phyloP scores from a whole-genome alignment of 2,797 vertebrate species.

The Petrocephalus schoutedeni region DNA sequence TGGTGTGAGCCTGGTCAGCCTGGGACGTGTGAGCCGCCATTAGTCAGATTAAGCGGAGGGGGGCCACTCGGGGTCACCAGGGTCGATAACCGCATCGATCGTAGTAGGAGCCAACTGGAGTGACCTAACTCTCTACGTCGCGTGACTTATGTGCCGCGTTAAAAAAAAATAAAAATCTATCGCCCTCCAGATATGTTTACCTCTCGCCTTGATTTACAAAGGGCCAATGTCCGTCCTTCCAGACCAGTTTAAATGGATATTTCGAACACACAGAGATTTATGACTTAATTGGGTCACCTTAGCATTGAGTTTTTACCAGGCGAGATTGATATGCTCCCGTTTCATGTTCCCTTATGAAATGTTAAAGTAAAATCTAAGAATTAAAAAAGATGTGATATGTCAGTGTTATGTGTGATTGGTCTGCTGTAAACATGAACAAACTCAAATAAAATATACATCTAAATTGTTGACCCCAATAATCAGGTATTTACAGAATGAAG shows the following conservation, averaged over 20 bases:
- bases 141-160: conserved; percentile 67
- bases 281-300: conserved; percentile 45
- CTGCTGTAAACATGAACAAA: neutral
- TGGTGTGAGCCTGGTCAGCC: conserved; percentile 34
- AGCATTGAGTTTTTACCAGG: conserved; percentile 31
- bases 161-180: conserved; percentile 65
- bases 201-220: conserved; percentile 63
- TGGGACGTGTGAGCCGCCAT: conserved; percentile 50
- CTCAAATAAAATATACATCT: neutral
- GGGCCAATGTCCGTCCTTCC: conserved; percentile 29
- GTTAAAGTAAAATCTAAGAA: conserved; percentile 7
- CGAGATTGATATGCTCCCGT: conserved; percentile 15
- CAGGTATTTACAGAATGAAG: neutral
- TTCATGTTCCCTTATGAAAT: neutral
- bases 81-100: conserved; percentile 56
- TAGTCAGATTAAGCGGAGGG: conserved; percentile 63
- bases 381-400: neutral
- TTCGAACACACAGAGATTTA: conserved; percentile 64
- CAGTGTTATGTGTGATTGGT: neutral
- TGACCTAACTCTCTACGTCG: conserved; percentile 20
- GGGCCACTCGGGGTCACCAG: conserved; percentile 67
- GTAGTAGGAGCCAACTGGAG: conserved; percentile 26
- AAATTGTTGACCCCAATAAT: neutral
- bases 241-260: conserved; percentile 50
- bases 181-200: conserved; percentile 42